A percentile compares a stretch with the other conserved stretches of the same genome.
These are phyloP conservation scores for Pocillopora damicornis DNA, from an alignment of 64 coral and sea anemone genomes.

Conservation along the genomic window DNA sequence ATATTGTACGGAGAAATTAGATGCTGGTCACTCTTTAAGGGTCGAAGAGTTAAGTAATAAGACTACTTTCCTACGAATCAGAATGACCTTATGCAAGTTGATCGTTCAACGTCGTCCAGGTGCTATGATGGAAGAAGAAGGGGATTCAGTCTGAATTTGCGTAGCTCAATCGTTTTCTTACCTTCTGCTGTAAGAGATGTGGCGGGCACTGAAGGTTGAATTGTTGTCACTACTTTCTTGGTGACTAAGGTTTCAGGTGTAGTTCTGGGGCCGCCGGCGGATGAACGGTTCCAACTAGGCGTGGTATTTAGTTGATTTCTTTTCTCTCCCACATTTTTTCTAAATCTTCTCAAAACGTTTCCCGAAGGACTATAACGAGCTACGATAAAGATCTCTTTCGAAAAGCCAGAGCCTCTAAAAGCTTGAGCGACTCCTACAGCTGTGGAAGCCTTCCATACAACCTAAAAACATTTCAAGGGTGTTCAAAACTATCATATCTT, in stretches of 20 bases:
- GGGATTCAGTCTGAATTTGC: too few species aligned
- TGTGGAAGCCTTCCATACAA: slow-evolving; percentile 53
- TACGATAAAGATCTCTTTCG: slow-evolving; percentile 26
- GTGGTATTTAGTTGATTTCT: too few species aligned
- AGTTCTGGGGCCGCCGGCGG: neutral
- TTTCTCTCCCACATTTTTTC: slow-evolving; percentile 19
- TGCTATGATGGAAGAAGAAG: too few species aligned
- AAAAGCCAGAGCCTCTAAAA: neutral
- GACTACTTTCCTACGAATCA: too few species aligned
- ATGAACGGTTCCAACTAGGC: too few species aligned
- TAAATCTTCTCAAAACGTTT: slow-evolving; percentile 6
- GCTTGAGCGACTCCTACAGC: slow-evolving; percentile 37
- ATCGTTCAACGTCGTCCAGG: too few species aligned
- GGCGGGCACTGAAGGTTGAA: neutral
- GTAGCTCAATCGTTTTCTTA: neutral
- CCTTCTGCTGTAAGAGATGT: neutral
- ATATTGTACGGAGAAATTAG: too few species aligned
- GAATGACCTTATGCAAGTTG: too few species aligned
- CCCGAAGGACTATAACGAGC: slow-evolving; percentile 47
- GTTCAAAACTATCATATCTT: neutral
- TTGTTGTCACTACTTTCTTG: neutral
- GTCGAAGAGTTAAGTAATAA: too few species aligned
- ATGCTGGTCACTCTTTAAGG: too few species aligned
- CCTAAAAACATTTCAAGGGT: neutral
- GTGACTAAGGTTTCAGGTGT: neutral